Percentiles rank a stretch among this genome's conserved stretches.
Conservation (phyloP, 2,113 vertebrate species). For the Ancistrus triradiatus region DNA sequence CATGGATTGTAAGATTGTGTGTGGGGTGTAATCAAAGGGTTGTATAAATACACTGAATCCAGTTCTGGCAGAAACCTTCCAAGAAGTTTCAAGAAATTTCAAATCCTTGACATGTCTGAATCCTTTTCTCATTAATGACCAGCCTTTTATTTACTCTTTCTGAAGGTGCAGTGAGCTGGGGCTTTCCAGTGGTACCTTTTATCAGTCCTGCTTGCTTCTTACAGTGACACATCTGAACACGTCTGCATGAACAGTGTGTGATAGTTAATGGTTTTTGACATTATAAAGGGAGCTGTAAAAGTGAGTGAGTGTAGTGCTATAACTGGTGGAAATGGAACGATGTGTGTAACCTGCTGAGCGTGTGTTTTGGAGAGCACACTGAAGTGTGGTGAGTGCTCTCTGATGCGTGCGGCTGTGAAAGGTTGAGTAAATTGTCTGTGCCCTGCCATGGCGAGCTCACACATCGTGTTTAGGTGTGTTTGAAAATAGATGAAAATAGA, state of each 20-base stretch:
- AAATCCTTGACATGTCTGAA: no score
- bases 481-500: no score
- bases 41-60: no score
- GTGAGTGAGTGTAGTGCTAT: slow-evolving; percentile 5
- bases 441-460: slow-evolving; percentile 6
- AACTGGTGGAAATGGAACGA: neutral
- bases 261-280: neutral
- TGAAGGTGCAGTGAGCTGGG: neutral
- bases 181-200: neutral
- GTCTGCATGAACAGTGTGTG: neutral
- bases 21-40: no score
- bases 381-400: slow-evolving; percentile 28
- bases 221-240: no score
- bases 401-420: slow-evolving; percentile 40
- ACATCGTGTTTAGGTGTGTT: slow-evolving; percentile 23
- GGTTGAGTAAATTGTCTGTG: slow-evolving; percentile 42
- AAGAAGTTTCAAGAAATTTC: no score
- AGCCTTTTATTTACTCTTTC: neutral
- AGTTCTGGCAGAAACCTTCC: no score
- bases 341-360: slow-evolving; percentile 20
- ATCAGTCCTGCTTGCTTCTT: neutral
- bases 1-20: no score
- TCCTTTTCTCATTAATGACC: no score
- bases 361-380: slow-evolving; percentile 31
- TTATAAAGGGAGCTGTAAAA: slow-evolving; percentile 9